These are phyloP conservation scores for Oxyura jamaicensis DNA, from an alignment of 2,113 vertebrate species.

Conservation along the genomic window DNA sequence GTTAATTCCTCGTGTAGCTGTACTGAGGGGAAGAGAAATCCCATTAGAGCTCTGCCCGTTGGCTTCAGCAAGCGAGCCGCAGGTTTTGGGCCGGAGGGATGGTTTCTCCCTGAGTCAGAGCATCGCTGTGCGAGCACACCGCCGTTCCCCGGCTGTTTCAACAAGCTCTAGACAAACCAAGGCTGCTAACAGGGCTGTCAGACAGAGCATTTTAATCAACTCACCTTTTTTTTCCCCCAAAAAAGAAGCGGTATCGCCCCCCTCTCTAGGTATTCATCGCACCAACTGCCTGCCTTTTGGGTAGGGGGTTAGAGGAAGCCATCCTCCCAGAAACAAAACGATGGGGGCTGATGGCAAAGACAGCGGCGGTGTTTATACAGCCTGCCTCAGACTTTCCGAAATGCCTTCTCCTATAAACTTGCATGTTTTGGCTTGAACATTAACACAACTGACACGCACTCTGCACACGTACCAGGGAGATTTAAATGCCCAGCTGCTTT, in stretches of 20 bases:
- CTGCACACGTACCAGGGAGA: not conserved
- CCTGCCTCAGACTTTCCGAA: not conserved
- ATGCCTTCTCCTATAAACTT: fast-evolving
- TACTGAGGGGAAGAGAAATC: conserved; percentile 21
- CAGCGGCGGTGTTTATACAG: not conserved
- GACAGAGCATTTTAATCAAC: not conserved
- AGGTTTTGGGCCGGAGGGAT: not conserved
- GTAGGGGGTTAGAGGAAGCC: not conserved
- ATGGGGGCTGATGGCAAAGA: not conserved
- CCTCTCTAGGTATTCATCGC: not conserved
- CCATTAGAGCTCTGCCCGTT: not conserved
- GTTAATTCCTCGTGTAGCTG: conserved; percentile 28
- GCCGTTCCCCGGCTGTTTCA: not conserved
- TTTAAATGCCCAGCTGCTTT: not conserved
- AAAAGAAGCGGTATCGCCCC: not conserved
- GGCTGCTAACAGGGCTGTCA: not conserved
- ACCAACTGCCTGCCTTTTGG: not conserved
- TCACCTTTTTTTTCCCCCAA: not conserved
- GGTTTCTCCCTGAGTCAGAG: not conserved
- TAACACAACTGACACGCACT: not conserved
- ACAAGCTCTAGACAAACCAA: not conserved
- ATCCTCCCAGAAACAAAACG: not conserved
- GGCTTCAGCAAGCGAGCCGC: not conserved
- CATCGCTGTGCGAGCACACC: not conserved
- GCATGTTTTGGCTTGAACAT: not conserved